Evolutionary conservation across 2,113 vertebrate genomes (phyloP).

Genomic region (Sialia sialis): DNA sequence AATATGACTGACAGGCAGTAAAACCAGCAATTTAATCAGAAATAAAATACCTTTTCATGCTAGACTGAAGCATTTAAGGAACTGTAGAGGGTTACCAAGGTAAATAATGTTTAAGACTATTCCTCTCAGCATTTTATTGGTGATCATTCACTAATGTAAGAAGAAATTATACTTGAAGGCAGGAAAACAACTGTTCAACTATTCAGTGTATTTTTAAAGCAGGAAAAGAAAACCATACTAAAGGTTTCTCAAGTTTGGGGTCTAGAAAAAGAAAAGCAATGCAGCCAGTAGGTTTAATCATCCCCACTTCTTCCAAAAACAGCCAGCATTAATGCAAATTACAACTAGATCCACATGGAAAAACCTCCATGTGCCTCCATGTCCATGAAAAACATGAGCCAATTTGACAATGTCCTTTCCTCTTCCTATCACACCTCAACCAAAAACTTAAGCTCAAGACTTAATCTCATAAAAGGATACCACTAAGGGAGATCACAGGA

Average conservation of each 20-base stretch:
- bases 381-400: neutral
- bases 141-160: neutral
- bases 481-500: neutral
- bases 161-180: neutral
- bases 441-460: neutral
- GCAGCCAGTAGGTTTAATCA: neutral
- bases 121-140: neutral
- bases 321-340: neutral
- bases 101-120: neutral
- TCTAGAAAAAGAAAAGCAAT: neutral
- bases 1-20: neutral
- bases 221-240: neutral
- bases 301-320: neutral
- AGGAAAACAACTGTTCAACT: neutral
- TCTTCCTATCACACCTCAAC: neutral
- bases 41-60: neutral
- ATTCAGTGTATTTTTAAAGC: neutral
- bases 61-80: neutral
- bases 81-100: neutral
- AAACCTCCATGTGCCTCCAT: neutral
- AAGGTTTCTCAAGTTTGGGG: neutral
- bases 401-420: neutral
- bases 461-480: neutral
- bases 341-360: neutral
- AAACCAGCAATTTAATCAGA: neutral